Evolutionary conservation across 2,888 invertebrate species (phyloP), one percentile per base, ranked within the genome.

Genomic region (Lottia gigantea): DNA sequence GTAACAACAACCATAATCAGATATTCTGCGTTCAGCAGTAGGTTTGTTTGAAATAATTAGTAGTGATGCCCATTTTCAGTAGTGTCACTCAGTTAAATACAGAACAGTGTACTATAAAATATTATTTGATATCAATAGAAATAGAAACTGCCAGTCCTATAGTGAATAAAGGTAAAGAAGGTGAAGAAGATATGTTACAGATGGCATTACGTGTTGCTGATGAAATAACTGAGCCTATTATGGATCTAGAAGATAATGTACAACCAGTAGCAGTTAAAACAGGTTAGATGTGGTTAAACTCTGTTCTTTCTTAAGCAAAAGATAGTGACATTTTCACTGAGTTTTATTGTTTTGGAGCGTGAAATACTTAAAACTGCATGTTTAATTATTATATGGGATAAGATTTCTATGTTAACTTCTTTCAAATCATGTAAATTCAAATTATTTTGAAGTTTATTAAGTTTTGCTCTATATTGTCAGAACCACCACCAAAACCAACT

Each of bases 171-270:
- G 66, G 64, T 12, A 76, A 75, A 23, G 75, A 69, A 4, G 80
- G 77, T 1, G 87, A 84, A 14, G 87, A 87, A 66, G 88, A 87
- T 70, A 85, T 87, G 83, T 75, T 88, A 63, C 86, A 87, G 77
- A 86, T 86, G 85, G 87, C 88, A 2, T 75, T 88, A 23, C 74
- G 86, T 49, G 85, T 88, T 74, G 87, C 87, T 1, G 90, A 90
- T 23, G 95, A 95, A 82, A 92, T 95, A 76, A 78, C 82, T 0
- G 94, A 94, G 76, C 93, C 94, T 40, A 93, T 94, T 0, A 94
- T 95, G 6, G 95, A 95, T 87, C 89, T 95, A 66, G 95, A 95
- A 88, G 80, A 78, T 45, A 80, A 83, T 12, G 75, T 87, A n/a
- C 79, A 82, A 62, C 82, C 84, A 8, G 79, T 84, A 0, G 82